phyloP scores from a whole-genome alignment of 2,888 invertebrate species.

The Dastarcus helophoroides region DNA sequence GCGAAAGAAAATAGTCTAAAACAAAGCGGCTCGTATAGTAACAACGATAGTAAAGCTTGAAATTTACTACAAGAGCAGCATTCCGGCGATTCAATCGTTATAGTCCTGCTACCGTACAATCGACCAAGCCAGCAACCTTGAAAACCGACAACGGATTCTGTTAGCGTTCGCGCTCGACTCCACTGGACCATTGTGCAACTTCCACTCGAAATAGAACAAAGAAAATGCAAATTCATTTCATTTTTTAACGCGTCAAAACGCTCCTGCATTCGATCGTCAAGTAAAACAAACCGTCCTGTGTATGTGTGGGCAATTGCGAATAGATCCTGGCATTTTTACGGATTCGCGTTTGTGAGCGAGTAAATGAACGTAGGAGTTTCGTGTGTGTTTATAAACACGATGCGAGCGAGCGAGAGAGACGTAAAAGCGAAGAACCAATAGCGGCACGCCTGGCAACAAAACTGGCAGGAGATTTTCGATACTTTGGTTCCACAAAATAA shows the following conservation, averaged over 20 bases:
- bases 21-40: conserved; percentile 20
- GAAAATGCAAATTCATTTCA: conserved; percentile 21
- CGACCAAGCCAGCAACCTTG: conserved; percentile 13
- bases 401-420: conserved; percentile 17
- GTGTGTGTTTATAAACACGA: conserved; percentile 21
- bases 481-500: conserved; percentile 20
- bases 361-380: conserved; percentile 14
- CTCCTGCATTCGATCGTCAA: background rate
- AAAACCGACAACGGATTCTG: conserved; percentile 14
- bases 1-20: too few species aligned
- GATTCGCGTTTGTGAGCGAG: too few species aligned
- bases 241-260: conserved; percentile 16
- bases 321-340: conserved; percentile 7
- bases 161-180: conserved; percentile 11
- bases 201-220: conserved; percentile 23
- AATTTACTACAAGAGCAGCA: conserved; percentile 24
- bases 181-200: conserved; percentile 14
- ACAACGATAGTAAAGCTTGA: conserved; percentile 18
- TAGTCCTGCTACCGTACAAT: conserved; percentile 23
- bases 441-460: conserved; percentile 28
- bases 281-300: conserved; percentile 3
- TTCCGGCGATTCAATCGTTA: conserved; percentile 26
- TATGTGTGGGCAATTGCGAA: conserved; percentile 6
- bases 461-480: conserved; percentile 28
- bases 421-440: conserved; percentile 19